phyloP scores from a whole-genome alignment of 2,113 vertebrate genomes.

The Dasyurus viverrinus region DNA sequence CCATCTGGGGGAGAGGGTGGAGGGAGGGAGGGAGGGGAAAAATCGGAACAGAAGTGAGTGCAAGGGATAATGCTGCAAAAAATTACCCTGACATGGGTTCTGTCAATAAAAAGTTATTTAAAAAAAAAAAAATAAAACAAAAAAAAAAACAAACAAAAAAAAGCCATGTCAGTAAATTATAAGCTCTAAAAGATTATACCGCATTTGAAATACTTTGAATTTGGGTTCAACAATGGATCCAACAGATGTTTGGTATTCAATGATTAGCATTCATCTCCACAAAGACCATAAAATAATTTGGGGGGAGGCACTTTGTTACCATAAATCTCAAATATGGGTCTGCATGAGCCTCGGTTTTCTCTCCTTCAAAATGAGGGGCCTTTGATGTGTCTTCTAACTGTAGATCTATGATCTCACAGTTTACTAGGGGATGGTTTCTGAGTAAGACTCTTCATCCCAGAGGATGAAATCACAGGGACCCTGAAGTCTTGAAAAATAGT shows the following conservation, averaged over 20 bases:
- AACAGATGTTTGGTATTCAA: not conserved
- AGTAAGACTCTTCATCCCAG: not conserved
- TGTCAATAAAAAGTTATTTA: too few species aligned
- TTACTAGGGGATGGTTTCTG: not conserved
- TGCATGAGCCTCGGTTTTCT: not conserved
- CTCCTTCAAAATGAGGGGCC: not conserved
- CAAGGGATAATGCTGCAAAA: too few species aligned
- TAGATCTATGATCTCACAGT: not conserved
- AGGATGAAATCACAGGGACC: not conserved
- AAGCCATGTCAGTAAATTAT: not conserved
- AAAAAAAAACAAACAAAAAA: too few species aligned
- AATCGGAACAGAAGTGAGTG: too few species aligned
- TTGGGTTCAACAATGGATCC: not conserved
- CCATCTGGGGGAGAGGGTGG: too few species aligned
- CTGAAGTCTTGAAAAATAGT: not conserved
- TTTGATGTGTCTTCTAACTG: not conserved
- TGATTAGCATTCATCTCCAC: not conserved
- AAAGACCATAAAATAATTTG: not conserved
- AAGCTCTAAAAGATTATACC: not conserved
- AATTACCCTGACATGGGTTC: too few species aligned
- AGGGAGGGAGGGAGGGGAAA: too few species aligned
- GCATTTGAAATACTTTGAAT: not conserved
- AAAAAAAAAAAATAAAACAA: too few species aligned
- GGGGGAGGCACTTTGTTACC: not conserved
- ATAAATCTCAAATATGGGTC: not conserved